Base-by-base conservation (phyloP, 1,140 invertebrate species). In the Cotesia glomerata region DNA sequence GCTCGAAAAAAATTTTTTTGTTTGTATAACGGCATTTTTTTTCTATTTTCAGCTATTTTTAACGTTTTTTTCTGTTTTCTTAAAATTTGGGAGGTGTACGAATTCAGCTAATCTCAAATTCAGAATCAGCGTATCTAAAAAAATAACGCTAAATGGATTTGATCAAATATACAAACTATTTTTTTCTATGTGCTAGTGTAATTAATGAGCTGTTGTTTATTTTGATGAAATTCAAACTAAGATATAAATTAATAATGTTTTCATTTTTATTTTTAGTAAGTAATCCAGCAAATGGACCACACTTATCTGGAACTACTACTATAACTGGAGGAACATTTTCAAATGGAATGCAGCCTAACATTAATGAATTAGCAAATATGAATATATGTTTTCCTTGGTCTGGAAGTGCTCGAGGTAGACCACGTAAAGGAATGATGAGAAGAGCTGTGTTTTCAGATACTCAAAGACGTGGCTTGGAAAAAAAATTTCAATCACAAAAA, bases 401-500 rank as follows among this genome's bases (percentile, higher is more conserved):
- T 56, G 90, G 91, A 76, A 93, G 92, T 76, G 89, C 92, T 7
- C 82, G 93, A 83, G 95, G 94, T 45, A 95, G 95, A 83, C 94
- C 94, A 0, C 89, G 97, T 3, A 88, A 97, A 8, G 97, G 97
- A 0, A 98, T 98, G 96, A 95, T 98, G 93, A 87, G 97, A 35
- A 87, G 96, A 78, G 95, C 95, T 4, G 95, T 97, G 35, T 96
- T 95, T 79, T 97, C 95, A 62, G 96, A 98, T 81, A 90, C 96
- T 0, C 97, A 99, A 82, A 88, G 97, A 64, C 96, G 97, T 77
- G 97, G 97, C 0, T 88, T 99, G 64, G 97, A 99, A 87, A 94
- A 97, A 77, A 87, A 96, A 78, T 99, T 98, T 86, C 95, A 97
- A 84, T 90, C 97, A n/a, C 97, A 99, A 86, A 98, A 98, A 85